A percentile compares a stretch with the other conserved stretches of the same genome.
Evolutionary conservation across 2,888 invertebrate genomes (phyloP).

Genomic region (Apodemia mormo): DNA sequence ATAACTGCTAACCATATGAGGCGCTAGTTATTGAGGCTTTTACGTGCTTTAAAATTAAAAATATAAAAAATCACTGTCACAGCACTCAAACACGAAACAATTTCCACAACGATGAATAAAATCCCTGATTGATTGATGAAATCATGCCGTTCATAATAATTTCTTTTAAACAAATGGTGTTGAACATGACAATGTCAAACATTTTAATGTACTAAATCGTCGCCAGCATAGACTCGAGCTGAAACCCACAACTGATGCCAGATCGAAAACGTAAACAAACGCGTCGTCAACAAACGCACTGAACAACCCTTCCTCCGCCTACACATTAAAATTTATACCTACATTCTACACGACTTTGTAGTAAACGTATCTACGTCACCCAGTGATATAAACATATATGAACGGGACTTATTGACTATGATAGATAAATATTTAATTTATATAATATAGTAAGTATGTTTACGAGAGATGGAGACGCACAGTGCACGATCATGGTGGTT

Average conservation of each 20-base stretch:
- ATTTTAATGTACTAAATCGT: slow-evolving; percentile 14
- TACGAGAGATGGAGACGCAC: slow-evolving; percentile 61
- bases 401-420: neutral
- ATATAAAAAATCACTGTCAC: slow-evolving; percentile 24
- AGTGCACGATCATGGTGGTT: slow-evolving; percentile 78
- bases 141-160: slow-evolving; percentile 21
- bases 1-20: slow-evolving; percentile 40
- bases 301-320: slow-evolving; percentile 49
- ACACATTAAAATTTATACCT: slow-evolving; percentile 28
- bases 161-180: slow-evolving; percentile 42
- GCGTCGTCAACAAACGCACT: slow-evolving; percentile 64
- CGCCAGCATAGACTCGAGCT: slow-evolving; percentile 55
- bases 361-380: slow-evolving; percentile 37
- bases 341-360: slow-evolving; percentile 41
- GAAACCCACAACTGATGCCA: slow-evolving; percentile 70
- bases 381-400: slow-evolving; percentile 33
- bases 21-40: slow-evolving; percentile 23
- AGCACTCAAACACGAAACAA: slow-evolving; percentile 25
- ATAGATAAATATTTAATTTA: slow-evolving; percentile 24
- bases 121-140: slow-evolving; percentile 16
- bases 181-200: slow-evolving; percentile 19
- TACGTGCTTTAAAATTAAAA: slow-evolving; percentile 21
- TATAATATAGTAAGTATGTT: slow-evolving; percentile 38
- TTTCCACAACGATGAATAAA: slow-evolving; percentile 14
- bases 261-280: slow-evolving; percentile 72